phyloP scores from a whole-genome alignment of 2,888 invertebrate species.

The Orchesella flavescens region DNA sequence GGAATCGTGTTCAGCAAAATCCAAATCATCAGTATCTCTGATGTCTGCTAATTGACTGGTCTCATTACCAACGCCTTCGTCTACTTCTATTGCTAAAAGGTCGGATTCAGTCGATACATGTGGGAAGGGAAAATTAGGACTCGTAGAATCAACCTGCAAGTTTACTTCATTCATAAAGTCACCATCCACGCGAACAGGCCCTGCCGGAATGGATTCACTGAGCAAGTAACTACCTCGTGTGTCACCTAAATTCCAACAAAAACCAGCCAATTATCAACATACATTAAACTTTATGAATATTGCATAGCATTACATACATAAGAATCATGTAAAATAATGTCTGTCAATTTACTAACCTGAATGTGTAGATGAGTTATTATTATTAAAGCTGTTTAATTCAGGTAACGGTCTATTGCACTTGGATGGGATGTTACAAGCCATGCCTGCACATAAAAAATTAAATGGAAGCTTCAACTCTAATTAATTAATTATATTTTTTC shows the following conservation, averaged over 20 bases:
- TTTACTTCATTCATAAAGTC: constrained; percentile 44
- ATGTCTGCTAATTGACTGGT: constrained; percentile 29
- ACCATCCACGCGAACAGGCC: constrained; percentile 35
- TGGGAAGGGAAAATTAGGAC: constrained; percentile 38
- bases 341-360: constrained; percentile 21
- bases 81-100: constrained; percentile 35
- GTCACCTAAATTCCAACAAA: constrained; percentile 22
- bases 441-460: constrained; percentile 27
- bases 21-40: constrained; percentile 12
- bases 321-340: background rate
- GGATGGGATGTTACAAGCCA: constrained; percentile 40
- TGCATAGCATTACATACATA: background rate
- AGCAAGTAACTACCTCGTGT: constrained; percentile 53
- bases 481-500: no score
- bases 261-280: background rate
- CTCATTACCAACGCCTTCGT: constrained; percentile 50
- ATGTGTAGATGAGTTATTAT: constrained; percentile 16
- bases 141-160: constrained; percentile 56
- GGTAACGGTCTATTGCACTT: constrained; percentile 52
- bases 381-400: constrained; percentile 56
- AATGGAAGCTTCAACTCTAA: no score
- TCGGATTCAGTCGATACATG: constrained; percentile 44
- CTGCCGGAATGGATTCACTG: constrained; percentile 33
- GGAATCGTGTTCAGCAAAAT: constrained; percentile 24
- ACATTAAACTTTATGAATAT: background rate